Percentiles rank a stretch among this genome's conserved stretches.
Conservation (phyloP, 1,140 invertebrate genomes). For the Venturia canescens region DNA sequence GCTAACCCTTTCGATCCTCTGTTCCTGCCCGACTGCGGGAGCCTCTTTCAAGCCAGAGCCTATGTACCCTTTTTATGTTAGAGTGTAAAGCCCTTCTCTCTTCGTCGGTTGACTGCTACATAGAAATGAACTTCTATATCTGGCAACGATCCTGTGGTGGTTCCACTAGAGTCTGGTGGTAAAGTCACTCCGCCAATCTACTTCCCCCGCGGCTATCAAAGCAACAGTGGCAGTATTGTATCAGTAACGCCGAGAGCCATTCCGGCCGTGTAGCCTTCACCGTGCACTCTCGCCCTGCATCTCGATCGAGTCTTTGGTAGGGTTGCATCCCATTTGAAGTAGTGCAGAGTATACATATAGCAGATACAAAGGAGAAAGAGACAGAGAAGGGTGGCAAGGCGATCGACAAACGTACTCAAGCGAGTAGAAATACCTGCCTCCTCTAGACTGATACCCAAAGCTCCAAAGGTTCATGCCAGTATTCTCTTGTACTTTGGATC, state of each 20-base stretch:
- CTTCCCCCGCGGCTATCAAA: slow-evolving; percentile 72
- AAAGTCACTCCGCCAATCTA: slow-evolving; percentile 64
- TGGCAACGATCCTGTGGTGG: slow-evolving; percentile 58
- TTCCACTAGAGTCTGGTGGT: slow-evolving; percentile 6
- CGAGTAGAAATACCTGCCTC: slow-evolving; percentile 70
- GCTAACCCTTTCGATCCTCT: slow-evolving; percentile 47
- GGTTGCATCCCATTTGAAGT: neutral
- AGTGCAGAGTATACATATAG: neutral
- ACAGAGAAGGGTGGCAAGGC: neutral
- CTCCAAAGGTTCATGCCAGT: slow-evolving; percentile 50
- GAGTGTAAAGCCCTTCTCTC: slow-evolving; percentile 65
- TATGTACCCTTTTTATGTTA: slow-evolving; percentile 61
- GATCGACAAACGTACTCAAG: slow-evolving; percentile 64
- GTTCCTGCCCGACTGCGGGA: neutral
- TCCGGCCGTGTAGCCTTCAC: neutral
- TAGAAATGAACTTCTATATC: slow-evolving; percentile 70
- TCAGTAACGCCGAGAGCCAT: slow-evolving; percentile 19
- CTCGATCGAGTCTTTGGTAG: slow-evolving; percentile 34
- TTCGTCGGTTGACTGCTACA: slow-evolving; percentile 46
- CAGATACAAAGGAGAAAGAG: neutral
- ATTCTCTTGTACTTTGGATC: slow-evolving; percentile 12
- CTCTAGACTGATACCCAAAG: slow-evolving; percentile 61
- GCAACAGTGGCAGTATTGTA: slow-evolving; percentile 55
- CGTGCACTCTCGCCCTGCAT: slow-evolving; percentile 5
- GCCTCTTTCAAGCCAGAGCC: neutral